Base-by-base conservation (phyloP, 2,888 invertebrate species). In the Luperina testacea region DNA sequence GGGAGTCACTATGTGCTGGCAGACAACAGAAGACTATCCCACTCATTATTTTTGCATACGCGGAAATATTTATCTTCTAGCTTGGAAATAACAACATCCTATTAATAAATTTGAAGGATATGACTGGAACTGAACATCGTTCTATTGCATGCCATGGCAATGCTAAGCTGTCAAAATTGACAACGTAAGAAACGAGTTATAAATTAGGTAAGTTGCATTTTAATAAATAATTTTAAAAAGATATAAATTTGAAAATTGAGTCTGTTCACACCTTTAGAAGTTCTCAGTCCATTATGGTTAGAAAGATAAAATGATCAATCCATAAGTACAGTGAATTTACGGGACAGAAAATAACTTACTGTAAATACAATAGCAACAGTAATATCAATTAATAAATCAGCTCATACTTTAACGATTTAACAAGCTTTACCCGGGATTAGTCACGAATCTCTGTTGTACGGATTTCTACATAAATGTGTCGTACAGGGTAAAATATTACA, bases 361-460 rank as follows among this genome's bases (percentile, higher is more conserved):
- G 38, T 79, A 78, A 83, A 70, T 84, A 88, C 78, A 77, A 80
- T 84, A 86, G 86, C 87, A 88, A 88, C 27, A 86, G 83, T 83
- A 83, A 87, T 88, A 90, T 89, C 87, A 87, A 89, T 90, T 88
- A 83, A 90, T 92, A 91, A 91, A 92, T 92, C 89, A 91, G 90
- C 90, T 85, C 76, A 82, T 80, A 84, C 72, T 83, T 89, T 91
- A 92, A 91, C 90, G 87, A 90, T 87, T 89, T 91, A 90, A 90
- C 90, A 87, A 90, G 89, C 89, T 88, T 80, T 71, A 79, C 81
- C 70, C 87, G 38, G 68, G 68, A 89, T 90, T 88, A 91, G 90
- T 92, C 92, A 93, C 90, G 90, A 91, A 83, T 8, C 64, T 67
- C 73, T 85, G 84, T 88, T 32, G 32, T 45, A 38, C 2, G 9